A percentile compares a stretch with the other conserved stretches of the same genome.
Conservation (phyloP, 2,888 invertebrate genomes). For the Lycophotia porphyrea region DNA sequence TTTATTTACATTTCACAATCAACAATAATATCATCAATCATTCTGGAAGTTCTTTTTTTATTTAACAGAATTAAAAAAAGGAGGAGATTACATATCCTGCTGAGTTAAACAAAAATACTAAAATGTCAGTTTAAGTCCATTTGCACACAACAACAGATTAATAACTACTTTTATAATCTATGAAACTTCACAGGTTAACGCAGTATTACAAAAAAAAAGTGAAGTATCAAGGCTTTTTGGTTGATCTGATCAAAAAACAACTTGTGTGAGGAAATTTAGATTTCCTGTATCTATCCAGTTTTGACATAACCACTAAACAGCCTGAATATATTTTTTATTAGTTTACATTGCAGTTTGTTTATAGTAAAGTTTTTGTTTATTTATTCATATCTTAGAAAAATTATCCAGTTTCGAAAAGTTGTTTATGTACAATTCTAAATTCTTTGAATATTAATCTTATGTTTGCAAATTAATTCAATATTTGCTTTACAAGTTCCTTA, state of each 20-base stretch:
- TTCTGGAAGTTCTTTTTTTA: background rate
- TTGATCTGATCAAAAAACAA: background rate
- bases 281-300: constrained; percentile 24
- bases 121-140: background rate
- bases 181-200: background rate
- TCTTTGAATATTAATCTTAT: background rate
- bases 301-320: background rate
- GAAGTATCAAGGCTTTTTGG: background rate
- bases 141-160: background rate
- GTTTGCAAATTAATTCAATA: background rate
- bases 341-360: background rate
- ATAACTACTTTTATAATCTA: background rate
- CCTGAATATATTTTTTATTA: background rate
- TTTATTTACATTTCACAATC: background rate
- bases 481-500: background rate
- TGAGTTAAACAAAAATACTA: background rate
- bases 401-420: background rate
- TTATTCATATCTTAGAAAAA: too few species aligned
- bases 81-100: background rate
- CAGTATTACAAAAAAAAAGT: background rate
- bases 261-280: background rate
- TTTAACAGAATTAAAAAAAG: background rate
- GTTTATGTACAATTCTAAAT: constrained; percentile 1
- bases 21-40: background rate
- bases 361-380: background rate